Conservation (phyloP, 2,113 vertebrate genomes). For the Myocastor coypus region DNA sequence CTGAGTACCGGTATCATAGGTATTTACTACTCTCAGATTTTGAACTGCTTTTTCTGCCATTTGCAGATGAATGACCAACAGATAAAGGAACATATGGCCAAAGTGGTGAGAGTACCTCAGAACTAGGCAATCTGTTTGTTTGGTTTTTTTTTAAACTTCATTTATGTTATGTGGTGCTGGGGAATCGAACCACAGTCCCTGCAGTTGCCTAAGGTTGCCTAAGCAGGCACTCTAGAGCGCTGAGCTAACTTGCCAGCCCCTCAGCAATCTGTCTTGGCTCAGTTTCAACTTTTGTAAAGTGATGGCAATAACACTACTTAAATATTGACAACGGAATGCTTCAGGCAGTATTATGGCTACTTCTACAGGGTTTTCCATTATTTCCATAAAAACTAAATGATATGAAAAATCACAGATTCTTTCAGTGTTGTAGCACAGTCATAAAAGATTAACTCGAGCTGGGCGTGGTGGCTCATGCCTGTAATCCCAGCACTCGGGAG, state of each 20-base stretch:
- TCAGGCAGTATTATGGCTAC: not conserved
- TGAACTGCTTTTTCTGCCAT: not conserved
- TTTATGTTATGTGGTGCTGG: no score
- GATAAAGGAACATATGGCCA: not conserved
- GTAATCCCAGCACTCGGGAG: no score
- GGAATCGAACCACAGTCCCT: no score
- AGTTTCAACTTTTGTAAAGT: not conserved
- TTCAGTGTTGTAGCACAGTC: not conserved
- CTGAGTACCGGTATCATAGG: not conserved
- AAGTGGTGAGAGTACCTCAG: not conserved
- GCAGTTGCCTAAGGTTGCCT: no score
- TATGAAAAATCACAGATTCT: not conserved
- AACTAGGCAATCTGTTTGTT: not conserved
- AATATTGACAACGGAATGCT: not conserved
- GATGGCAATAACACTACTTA: not conserved
- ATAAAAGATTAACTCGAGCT: not conserved
- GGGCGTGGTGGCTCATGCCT: no score
- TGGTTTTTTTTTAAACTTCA: no score
- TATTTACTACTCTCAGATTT: not conserved
- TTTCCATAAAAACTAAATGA: not conserved
- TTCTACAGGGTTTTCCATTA: not conserved
- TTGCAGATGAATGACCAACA: constrained; percentile 5
- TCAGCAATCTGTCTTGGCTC: not conserved
- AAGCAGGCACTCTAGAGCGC: no score
- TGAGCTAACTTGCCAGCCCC: no score